These are phyloP conservation scores for Azemiops feae DNA, from an alignment of 2,113 vertebrate genomes.

Conservation along the genomic window DNA sequence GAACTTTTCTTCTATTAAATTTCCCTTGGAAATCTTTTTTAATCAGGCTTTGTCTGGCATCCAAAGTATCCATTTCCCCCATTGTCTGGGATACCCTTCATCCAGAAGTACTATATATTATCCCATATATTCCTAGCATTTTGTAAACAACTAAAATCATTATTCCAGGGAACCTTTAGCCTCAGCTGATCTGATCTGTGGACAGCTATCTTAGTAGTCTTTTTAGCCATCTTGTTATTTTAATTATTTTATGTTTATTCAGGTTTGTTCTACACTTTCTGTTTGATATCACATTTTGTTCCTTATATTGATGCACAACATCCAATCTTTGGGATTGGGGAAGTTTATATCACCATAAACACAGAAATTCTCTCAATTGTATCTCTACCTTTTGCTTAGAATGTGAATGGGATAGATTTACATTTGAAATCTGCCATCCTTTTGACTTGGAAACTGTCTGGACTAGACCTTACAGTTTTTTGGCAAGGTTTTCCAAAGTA, in stretches of 20 bases:
- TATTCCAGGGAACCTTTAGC: background rate
- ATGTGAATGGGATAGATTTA: background rate
- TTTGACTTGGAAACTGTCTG: background rate
- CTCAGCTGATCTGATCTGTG: background rate
- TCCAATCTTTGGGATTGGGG: background rate
- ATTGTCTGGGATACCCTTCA: background rate
- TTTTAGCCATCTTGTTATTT: background rate
- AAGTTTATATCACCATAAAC: background rate
- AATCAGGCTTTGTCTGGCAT: background rate
- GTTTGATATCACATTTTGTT: background rate
- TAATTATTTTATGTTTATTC: background rate
- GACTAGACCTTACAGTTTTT: background rate
- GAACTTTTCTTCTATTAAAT: background rate
- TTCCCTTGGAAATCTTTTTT: background rate
- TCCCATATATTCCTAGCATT: background rate
- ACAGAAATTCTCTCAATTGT: background rate
- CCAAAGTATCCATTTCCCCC: background rate
- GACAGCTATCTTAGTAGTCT: background rate
- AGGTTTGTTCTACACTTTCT: background rate
- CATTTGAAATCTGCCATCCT: background rate
- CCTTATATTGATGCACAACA: background rate
- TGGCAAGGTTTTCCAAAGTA: background rate
- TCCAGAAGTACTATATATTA: background rate
- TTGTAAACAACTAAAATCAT: background rate
- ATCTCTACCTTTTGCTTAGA: background rate